Conservation (phyloP, 1,140 invertebrate species). For the Pseudomyrmex dendroicus region DNA sequence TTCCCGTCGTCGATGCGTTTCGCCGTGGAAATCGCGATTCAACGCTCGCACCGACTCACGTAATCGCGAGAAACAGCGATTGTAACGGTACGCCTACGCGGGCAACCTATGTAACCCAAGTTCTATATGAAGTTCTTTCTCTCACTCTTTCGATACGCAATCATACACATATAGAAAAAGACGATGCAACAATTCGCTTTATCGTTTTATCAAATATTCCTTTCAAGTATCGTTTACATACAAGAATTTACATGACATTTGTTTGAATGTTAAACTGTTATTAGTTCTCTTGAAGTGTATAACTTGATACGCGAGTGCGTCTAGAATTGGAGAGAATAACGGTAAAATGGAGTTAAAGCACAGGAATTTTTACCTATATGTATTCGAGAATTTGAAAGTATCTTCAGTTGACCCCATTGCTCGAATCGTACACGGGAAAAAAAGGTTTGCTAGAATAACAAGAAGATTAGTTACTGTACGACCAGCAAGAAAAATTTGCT, state of each 20-base stretch:
- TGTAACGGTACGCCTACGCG: conserved; percentile 45
- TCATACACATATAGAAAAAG: conserved; percentile 3
- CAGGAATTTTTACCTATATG: background rate
- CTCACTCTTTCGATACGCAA: conserved; percentile 20
- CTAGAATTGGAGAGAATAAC: background rate
- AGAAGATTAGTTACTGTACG: no score
- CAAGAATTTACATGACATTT: background rate
- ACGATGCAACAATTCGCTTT: conserved; percentile 10
- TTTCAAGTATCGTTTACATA: background rate
- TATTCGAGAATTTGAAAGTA: background rate
- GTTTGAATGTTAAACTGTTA: no score
- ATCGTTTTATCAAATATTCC: background rate
- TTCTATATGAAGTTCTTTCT: background rate
- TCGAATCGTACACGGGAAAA: no score
- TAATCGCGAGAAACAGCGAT: conserved; percentile 10
- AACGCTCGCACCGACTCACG: conserved; percentile 48
- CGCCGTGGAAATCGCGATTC: conserved; percentile 63
- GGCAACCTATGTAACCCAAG: background rate
- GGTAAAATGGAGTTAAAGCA: background rate
- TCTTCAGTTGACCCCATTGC: background rate
- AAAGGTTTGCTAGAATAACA: no score
- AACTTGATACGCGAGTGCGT: no score
- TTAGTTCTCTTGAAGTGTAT: no score
- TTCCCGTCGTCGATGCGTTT: conserved; percentile 55
- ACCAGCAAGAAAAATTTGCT: no score